phyloP scores from a whole-genome alignment of 2,797 vertebrate species.

The Galaxias olidus region DNA sequence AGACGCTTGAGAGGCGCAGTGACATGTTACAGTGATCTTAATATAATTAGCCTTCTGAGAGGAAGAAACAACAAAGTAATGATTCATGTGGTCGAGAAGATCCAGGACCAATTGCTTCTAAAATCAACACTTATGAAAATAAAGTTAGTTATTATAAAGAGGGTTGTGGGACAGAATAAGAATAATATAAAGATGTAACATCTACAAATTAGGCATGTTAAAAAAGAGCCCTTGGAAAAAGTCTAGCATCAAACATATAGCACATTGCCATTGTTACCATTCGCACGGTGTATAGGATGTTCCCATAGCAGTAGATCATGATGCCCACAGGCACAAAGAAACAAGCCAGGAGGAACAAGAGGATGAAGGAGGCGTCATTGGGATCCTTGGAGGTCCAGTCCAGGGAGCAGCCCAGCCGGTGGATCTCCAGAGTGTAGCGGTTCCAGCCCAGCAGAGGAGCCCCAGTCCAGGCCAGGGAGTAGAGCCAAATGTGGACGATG shows the following conservation, averaged over 20 bases:
- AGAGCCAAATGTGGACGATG: slow-evolving; percentile 91
- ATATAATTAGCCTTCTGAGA: slow-evolving; percentile 8
- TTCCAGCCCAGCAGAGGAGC: slow-evolving; percentile 93
- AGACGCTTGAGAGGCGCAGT: not conserved
- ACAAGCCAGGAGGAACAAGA: slow-evolving; percentile 90
- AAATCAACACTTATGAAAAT: too few relatives aligned
- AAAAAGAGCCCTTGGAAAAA: not conserved
- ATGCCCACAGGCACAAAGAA: slow-evolving; percentile 86
- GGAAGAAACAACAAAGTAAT: slow-evolving; percentile 4
- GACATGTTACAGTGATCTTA: slow-evolving; percentile 17
- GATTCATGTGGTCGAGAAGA: slow-evolving; percentile 18
- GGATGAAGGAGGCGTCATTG: slow-evolving; percentile 86
- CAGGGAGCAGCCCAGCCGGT: slow-evolving; percentile 86
- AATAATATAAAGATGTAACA: not conserved
- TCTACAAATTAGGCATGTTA: not conserved
- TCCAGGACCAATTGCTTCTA: slow-evolving; percentile 17
- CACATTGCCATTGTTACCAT: slow-evolving; percentile 78
- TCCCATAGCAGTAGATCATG: slow-evolving; percentile 91
- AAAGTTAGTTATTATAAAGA: too few relatives aligned
- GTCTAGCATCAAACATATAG: not conserved
- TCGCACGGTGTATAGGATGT: slow-evolving; percentile 87
- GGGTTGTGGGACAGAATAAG: not conserved
- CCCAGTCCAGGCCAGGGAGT: slow-evolving; percentile 89
- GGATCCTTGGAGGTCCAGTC: slow-evolving; percentile 90
- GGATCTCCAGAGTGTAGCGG: slow-evolving; percentile 88